A percentile compares a stretch with the other conserved stretches of the same genome.
Conservation (phyloP, 2,888 invertebrate species). For the Achlya flavicornis region DNA sequence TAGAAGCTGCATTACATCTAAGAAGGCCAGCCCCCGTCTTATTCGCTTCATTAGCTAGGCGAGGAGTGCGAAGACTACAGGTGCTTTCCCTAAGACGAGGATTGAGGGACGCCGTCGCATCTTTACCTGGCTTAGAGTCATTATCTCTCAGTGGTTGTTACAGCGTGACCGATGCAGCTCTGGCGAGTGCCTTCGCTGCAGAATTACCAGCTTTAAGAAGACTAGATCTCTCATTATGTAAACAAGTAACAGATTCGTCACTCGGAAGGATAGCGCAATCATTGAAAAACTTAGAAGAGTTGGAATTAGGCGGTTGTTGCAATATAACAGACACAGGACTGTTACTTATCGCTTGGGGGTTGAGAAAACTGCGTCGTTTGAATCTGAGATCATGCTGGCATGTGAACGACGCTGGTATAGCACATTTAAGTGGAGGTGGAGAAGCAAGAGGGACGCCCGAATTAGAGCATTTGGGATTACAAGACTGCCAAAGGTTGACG, state of each 20-base stretch:
- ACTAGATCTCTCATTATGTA: conserved; percentile 95
- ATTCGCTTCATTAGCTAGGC: conserved; percentile 92
- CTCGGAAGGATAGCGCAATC: conserved; percentile 93
- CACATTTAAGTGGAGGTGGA: conserved; percentile 91
- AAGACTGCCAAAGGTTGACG: conserved; percentile 97
- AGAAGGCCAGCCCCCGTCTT: conserved; percentile 92
- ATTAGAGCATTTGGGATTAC: conserved; percentile 93
- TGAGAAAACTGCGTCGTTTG: conserved; percentile 91
- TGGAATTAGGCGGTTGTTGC: conserved; percentile 96
- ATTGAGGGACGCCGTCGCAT: conserved; percentile 92
- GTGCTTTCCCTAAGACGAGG: conserved; percentile 93
- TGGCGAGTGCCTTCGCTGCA: conserved; percentile 91
- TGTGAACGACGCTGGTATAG: conserved; percentile 95
- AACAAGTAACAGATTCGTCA: conserved; percentile 96
- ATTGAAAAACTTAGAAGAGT: conserved; percentile 92
- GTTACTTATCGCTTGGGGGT: conserved; percentile 93
- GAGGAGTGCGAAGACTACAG: conserved; percentile 95
- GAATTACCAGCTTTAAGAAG: conserved; percentile 90
- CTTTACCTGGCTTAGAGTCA: conserved; percentile 93
- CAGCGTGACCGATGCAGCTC: conserved; percentile 93
- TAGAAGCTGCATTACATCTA: conserved; percentile 95
- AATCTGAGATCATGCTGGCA: conserved; percentile 97
- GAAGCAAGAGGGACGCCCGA: conserved; percentile 91
- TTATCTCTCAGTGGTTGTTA: conserved; percentile 96
- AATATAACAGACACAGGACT: conserved; percentile 95